phyloP scores from a whole-genome alignment of 2,797 vertebrate genomes.

The Pseudomugil gertrudae region DNA sequence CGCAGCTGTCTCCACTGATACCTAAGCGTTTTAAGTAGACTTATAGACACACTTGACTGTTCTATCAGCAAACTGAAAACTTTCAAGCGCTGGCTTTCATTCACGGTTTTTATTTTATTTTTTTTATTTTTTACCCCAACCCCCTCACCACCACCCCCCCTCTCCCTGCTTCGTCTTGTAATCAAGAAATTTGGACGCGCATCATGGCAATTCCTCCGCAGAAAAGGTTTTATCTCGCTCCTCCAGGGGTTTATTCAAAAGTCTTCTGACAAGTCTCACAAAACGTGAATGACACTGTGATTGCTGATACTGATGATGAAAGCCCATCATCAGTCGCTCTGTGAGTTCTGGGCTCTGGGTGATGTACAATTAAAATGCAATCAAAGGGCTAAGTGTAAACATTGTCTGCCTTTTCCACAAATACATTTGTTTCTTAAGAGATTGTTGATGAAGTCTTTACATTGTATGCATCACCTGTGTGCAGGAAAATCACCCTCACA shows the following conservation, averaged over 20 bases:
- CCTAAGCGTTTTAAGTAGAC: constrained; percentile 86
- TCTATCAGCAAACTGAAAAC: constrained; percentile 84
- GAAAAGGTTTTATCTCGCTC: constrained; percentile 76
- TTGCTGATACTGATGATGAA: constrained; percentile 79
- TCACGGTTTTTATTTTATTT: constrained; percentile 69
- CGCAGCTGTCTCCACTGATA: constrained; percentile 81
- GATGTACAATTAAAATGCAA: constrained; percentile 78
- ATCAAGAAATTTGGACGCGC: constrained; percentile 84
- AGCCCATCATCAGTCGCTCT: constrained; percentile 71
- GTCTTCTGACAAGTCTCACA: constrained; percentile 78
- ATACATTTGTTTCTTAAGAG: constrained; percentile 56
- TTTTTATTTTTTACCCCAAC: constrained; percentile 40
- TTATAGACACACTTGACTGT: constrained; percentile 85
- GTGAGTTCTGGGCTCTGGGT: constrained; percentile 61
- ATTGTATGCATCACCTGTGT: constrained; percentile 64
- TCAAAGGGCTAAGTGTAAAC: constrained; percentile 73
- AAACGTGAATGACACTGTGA: constrained; percentile 78
- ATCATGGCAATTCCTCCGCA: constrained; percentile 77
- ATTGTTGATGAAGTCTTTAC: constrained; percentile 55
- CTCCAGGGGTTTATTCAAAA: constrained; percentile 81
- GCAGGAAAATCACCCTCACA: constrained; percentile 21
- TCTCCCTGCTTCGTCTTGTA: constrained; percentile 64
- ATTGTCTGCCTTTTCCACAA: constrained; percentile 48
- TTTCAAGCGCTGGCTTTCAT: constrained; percentile 78
- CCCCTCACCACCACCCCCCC: neutral